Evolutionary conservation across 2,113 vertebrate species (phyloP), one percentile per base, ranked within the genome.

Genomic region (Beaufortia kweichowensis): DNA sequence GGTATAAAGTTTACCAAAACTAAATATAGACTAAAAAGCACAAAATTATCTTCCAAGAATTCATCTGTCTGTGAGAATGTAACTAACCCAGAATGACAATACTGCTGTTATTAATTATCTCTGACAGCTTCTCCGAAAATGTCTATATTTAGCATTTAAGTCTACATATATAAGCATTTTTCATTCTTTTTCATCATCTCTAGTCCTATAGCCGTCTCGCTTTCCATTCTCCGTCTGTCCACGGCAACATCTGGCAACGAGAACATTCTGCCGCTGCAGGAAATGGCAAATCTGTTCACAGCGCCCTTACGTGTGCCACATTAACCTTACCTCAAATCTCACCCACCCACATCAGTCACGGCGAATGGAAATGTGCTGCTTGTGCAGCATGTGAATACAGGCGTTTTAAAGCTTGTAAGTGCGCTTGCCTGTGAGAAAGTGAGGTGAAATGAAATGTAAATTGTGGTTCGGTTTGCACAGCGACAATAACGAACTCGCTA

Each of bases 71-170:
- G 35, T 6, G 24, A 6, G 5, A 26, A 43, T 17, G 21, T 0
- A 66, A 12, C 6, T 19, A 56, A 17, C 8, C 35, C 33, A 59
- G 12, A 59, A 28, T 5, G 2, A 14, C 14, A 12, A 59, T 17
- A 39, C 35, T 28, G 69, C 55, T 41, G 26, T 59, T 55, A 23
- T 48, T 69, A 70, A 67, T 75, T 55, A 80, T 75, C 73, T 64
- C 70, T 0, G 33, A 75, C 31, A 80, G 71, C 29, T 35, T 9
- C 78, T 68, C n/a, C 33, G 50, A 57, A 53, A 72, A 46, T 63
- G 28, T 26, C 64, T 69, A 75, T 75, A 75, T 76, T 76, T 75
- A 76, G 50, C 50, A 39, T 70, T 65, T 43, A 28, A 48, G 29
- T 59, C 69, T 68, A 11, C 17, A 7, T 71, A 71, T 66, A 23